These are phyloP conservation scores for Eolophus roseicapilla DNA, from an alignment of 2,113 vertebrate genomes.

Conservation along the genomic window DNA sequence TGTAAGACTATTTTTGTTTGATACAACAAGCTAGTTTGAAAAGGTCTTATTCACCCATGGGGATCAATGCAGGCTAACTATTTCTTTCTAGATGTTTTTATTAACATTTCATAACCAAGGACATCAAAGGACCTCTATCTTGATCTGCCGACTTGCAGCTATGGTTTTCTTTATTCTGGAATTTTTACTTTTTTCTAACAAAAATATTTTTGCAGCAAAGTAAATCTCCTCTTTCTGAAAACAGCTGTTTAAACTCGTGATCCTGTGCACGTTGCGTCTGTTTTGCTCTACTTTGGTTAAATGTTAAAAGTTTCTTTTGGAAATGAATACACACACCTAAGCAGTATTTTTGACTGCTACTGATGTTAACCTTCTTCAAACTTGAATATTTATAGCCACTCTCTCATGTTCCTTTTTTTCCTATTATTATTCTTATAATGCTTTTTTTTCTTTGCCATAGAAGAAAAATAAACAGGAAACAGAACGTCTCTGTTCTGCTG, in stretches of 20 bases:
- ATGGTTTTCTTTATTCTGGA: background rate
- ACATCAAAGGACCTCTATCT: background rate
- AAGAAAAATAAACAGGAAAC: background rate
- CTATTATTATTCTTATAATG: background rate
- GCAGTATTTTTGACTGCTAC: background rate
- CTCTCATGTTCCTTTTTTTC: background rate
- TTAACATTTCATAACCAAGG: background rate
- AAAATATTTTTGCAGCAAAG: constrained; percentile 31
- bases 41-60: background rate
- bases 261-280: background rate
- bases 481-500: background rate
- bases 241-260: constrained; percentile 32
- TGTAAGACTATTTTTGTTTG: background rate
- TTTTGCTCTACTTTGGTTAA: background rate
- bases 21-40: background rate
- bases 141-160: background rate
- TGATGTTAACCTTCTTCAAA: background rate
- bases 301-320: constrained; percentile 15
- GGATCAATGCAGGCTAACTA: background rate
- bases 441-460: background rate
- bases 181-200: background rate
- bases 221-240: background rate
- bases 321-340: background rate
- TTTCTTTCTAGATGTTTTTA: background rate
- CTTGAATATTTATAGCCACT: background rate